Base-by-base conservation (phyloP, 2,113 vertebrate genomes). In the Hemicordylus capensis region DNA sequence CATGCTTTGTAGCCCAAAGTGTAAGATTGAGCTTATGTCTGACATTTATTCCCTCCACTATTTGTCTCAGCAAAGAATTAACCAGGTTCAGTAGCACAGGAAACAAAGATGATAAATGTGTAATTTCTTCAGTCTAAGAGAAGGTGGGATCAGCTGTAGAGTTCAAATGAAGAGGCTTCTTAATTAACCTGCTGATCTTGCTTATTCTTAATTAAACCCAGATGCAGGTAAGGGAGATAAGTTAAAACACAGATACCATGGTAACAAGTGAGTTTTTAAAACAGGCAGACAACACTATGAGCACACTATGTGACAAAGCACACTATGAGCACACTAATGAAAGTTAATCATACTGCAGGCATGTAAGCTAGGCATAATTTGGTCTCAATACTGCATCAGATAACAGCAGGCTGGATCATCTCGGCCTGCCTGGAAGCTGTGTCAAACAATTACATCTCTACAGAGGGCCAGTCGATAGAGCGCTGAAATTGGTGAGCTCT, bases 111-210 rank as follows among this genome's bases (percentile, higher is more conserved):
- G 58, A 74, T 74, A 20, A 28, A 26, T 66, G 76, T 48, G 48
- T n/a, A 42, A 51, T 59, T 37, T 85, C n/a, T 61, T 73, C 76
- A 28, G 37, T 84, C 46, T 37, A 28, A 11, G 44, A 74, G 63
- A 83, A 88, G 74, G 74, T 4, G 26, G 77, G 86, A 87, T 84
- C 3, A 26, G 78, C 37, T 20, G 54, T 61, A 63, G 37, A 72
- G 66, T 67, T 87, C 90, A 73, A 46, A 88, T 79, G 20, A 83
- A 31, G 11, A 86, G 86, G 20, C 2, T 73, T 77, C 70, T 48
- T 85, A 83, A 86, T 87, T 85, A 87, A 75, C 12, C 20, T 88
- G 74, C 10, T 91, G 90, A 85, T 90, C 56, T 88, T 66, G 17
- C 15, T 66, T 87, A 59, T n/a, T 82, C 46, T 86, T 85, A 76